Base-by-base conservation (phyloP, 2,888 invertebrate genomes). In the Pegoplata infirma region DNA sequence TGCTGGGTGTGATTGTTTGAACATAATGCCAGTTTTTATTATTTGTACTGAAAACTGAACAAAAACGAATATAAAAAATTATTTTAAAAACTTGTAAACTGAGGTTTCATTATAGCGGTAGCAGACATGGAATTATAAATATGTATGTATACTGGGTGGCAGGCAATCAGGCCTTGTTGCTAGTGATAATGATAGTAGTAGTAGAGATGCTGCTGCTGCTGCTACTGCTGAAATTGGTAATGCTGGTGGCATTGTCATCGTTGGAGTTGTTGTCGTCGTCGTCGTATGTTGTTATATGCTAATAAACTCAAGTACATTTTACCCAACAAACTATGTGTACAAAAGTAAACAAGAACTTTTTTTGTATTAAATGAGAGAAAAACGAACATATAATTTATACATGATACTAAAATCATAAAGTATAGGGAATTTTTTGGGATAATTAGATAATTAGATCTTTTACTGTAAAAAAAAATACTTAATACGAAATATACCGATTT, bases 281-380 rank as follows among this genome's bases (percentile, higher is more conserved):
- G 64, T 73, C 66, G 63, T 63, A 63, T 74, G 71, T 75, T 79
- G 71, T 75, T 79, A 71, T 75, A 78, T 78, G 78, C 78, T 78
- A 78, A 78, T 78, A 79, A 67, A 74, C 71, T 79, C 61, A 71
- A 71, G 79, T 75, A 75, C 73, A 59, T 75, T 71, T 71, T 63
- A 51, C 49, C 49, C 61, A 61, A 47, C 25, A 25, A 40, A 56
- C 55, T 61, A 44, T n/a, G 56, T 47, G 21, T 40, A 69, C 71
- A 53, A 71, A 47, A 75, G 10, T 59, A 51, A 61, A 71, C 49
- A 75, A 68, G 47, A 74, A 74, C 59, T 67, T 74, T 74, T 67
- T n/a, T 59, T 51, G 51, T 67, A 67, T 47, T 61, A 5, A 16
- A 21, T 10, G 55, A 61, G 53, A 74, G 46, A 53, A 25, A 8